A percentile compares a stretch with the other conserved stretches of the same genome.
Conservation (phyloP, 2,888 invertebrate species). For the Augochlorella aurata region DNA sequence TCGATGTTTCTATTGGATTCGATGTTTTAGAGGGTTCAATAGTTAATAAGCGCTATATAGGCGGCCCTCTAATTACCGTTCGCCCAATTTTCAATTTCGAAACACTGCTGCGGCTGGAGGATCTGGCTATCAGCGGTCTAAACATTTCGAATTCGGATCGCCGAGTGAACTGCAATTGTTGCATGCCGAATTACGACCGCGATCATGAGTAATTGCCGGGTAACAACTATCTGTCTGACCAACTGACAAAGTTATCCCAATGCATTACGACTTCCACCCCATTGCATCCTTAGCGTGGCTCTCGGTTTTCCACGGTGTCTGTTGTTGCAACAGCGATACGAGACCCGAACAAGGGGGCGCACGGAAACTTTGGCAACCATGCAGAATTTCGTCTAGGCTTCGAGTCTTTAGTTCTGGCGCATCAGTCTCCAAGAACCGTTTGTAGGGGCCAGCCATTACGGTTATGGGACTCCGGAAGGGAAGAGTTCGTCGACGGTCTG, state of each 20-base stretch:
- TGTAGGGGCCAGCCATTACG: constrained; percentile 10
- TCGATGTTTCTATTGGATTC: neutral
- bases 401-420: constrained; percentile 14
- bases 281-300: neutral
- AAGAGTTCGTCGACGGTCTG: constrained; percentile 16
- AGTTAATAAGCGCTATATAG: too few relatives aligned
- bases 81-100: neutral
- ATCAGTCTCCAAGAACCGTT: constrained; percentile 16
- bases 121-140: neutral
- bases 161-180: neutral
- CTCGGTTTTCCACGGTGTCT: neutral
- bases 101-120: neutral
- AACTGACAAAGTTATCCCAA: constrained; percentile 5
- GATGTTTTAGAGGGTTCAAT: neutral
- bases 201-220: neutral
- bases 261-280: neutral
- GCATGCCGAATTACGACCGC: neutral
- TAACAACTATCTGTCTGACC: constrained; percentile 15
- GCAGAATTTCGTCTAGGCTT: constrained; percentile 19
- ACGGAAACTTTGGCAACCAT: constrained; percentile 14
- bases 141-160: neutral
- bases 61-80: neutral
- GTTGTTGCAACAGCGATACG: neutral
- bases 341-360: neutral
- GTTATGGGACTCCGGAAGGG: constrained; percentile 14